Conservation (phyloP, 1,140 invertebrate species). For the Pachypeltis micranthus region DNA sequence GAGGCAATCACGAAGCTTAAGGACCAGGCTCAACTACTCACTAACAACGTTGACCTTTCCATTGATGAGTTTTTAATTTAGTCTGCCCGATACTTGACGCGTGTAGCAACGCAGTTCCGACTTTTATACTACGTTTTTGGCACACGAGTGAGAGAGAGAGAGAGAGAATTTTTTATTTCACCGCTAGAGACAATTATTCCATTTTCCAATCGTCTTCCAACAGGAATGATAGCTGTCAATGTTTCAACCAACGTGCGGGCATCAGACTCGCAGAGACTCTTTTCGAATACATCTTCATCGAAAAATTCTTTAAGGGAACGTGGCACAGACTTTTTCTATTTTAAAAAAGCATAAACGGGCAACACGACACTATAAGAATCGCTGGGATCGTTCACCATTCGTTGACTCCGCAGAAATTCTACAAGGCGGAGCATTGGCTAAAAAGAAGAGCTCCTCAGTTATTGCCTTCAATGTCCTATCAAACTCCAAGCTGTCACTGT, state of each 20-base stretch:
- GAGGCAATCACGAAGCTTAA: no score
- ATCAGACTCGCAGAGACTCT: constrained; percentile 67
- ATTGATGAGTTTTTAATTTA: no score
- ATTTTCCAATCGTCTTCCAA: no score
- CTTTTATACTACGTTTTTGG: no score
- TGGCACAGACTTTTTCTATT: constrained; percentile 74
- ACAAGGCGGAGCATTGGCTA: constrained; percentile 92
- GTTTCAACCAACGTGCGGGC: constrained; percentile 59
- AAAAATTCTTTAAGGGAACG: constrained; percentile 81
- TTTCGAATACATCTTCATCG: constrained; percentile 83
- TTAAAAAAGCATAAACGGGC: constrained; percentile 86
- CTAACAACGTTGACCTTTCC: no score
- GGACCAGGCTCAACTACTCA: no score
- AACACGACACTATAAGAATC: constrained; percentile 82
- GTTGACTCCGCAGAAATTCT: constrained; percentile 65
- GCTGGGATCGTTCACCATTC: constrained; percentile 57
- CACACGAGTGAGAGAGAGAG: no score
- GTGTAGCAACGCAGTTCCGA: no score
- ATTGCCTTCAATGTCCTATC: constrained; percentile 85
- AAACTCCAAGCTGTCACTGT: constrained; percentile 72
- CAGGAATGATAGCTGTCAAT: no score
- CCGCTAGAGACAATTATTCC: no score
- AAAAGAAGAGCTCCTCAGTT: constrained; percentile 77
- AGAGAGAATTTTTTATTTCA: no score
- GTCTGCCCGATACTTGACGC: no score